Base-by-base conservation (phyloP, 2,888 invertebrate genomes). In the Cheilosia scutellata region DNA sequence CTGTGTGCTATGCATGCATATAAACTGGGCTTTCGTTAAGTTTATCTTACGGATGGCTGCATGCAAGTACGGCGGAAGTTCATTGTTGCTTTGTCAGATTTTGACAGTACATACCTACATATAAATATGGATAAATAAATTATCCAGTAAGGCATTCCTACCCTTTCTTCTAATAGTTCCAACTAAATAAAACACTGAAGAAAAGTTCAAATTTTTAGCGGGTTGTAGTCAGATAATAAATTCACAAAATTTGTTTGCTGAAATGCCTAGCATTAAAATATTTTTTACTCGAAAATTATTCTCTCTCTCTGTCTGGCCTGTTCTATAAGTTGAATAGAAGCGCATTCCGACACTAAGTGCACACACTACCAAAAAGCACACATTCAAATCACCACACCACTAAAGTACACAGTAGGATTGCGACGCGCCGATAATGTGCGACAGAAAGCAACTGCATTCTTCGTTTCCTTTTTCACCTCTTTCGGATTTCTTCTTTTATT, bases 391-490 rank as follows among this genome's bases (percentile, higher is more conserved):
- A 55, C 53, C n/a, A 55, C 31, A 57, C 44, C 25, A 31, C 11
- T 25, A 58, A 65, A 58, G 75, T 13, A 65, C 44, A 70, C 2
- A 57, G 31, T 31, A n/a, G 42, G 27, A 7, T 31, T n/a, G 33
- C 20, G 25, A 27, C 51, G 58, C 13, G 25, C 51, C 63, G 74
- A 83, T 68, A 82, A 71, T 58, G 57, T 70, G 78, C 72, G 74
- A 65, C 74, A 83, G 40, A 47, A 63, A 79, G 79, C 63, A 70
- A 84, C 70, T 84, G 83, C 83, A 84, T 83, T 79, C 74, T 78
- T 63, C 66, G 53, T 55, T 57, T 83, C 42, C 31, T 65, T 60
- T 51, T 66, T 47, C 47, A 37, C n/a, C 16, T n/a, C 49, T 63
- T 51, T 55, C 27, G 60, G 11, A 33, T 42, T 47, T 42, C 6